Base-by-base conservation (phyloP, 2,797 vertebrate species). In the Anniella stebbinsi region DNA sequence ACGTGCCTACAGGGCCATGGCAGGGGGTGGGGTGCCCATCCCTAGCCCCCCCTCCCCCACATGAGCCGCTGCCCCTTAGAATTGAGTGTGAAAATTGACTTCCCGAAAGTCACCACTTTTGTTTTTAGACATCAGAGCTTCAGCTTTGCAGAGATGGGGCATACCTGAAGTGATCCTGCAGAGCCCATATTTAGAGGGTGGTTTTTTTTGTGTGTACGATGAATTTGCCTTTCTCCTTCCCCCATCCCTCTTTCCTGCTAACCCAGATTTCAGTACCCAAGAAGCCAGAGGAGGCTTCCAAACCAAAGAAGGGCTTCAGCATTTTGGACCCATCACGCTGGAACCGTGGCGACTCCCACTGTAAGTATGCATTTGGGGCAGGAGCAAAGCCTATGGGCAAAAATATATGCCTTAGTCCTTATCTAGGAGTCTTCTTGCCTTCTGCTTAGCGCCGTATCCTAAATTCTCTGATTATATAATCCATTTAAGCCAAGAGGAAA, bases 201-300 rank as follows among this genome's bases (percentile, higher is more conserved):
- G 66, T 30, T 48, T 15, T n/a, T 36, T 36, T 81, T 60, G 9
- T 63, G 18, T 12, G n/a, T 23, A 9, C 17, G 15, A 17, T 13
- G 4, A 13, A 66, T 36, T 17, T n/a, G n/a, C n/a, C 30, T 23
- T 15, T 0, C 4, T 25, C 45, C 45, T 25, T 4, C 9, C 18
- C 76, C 45, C 33, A 51, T 23, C 30, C 0, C 9, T 57, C 11
- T 57, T 75, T 38, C 36, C 23, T 38, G 25, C 30, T 67, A 8
- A 25, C 66, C 0, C 89, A 97, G 96, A 95, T 97, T 69, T 95
- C 95, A 11, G 95, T 97, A 94, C 96, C 89, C 86, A 98, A 96
- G 94, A 98, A 97, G 91, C 90, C 93, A 0, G 98, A 98, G 0
- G 98, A 98, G 41, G 92, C 97, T 25, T 82, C 96, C 51, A 98